These are phyloP conservation scores for Triops longicaudatus DNA, from an alignment of 1,140 invertebrate species.

Conservation along the genomic window DNA sequence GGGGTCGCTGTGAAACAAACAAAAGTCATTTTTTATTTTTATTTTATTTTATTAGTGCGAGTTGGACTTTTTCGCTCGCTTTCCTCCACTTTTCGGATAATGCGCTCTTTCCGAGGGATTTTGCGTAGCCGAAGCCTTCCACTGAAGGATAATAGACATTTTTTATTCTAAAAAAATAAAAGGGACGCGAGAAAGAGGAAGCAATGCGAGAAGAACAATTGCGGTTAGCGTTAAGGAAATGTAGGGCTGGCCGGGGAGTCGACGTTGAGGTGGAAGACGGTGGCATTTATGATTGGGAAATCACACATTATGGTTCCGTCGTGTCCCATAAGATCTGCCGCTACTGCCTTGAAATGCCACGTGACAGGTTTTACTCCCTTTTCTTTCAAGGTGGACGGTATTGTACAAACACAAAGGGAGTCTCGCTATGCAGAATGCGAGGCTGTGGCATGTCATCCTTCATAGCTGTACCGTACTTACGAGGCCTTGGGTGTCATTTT, in stretches of 20 bases:
- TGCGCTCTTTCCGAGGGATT: no score
- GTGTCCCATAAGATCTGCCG: background rate
- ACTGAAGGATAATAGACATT: background rate
- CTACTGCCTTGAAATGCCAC: background rate
- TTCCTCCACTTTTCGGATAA: no score
- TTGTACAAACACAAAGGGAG: no score
- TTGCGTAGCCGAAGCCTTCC: no score
- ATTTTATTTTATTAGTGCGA: background rate
- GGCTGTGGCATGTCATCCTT: no score
- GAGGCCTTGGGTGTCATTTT: no score
- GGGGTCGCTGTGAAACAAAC: background rate
- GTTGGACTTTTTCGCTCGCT: no score
- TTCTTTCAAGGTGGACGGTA: no score
- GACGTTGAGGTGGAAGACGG: background rate
- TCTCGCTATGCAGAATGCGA: no score
- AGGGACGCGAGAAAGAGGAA: background rate
- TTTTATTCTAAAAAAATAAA: background rate
- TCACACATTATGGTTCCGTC: conserved; percentile 2
- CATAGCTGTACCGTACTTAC: no score
- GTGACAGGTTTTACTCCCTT: background rate
- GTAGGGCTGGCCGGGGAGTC: background rate
- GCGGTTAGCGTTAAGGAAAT: no score
- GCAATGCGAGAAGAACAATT: background rate
- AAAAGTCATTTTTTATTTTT: background rate
- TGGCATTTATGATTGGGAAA: conserved; percentile 12